Evolutionary conservation across 2,113 vertebrate genomes (phyloP).

Genomic region (Eretmochelys imbricata): DNA sequence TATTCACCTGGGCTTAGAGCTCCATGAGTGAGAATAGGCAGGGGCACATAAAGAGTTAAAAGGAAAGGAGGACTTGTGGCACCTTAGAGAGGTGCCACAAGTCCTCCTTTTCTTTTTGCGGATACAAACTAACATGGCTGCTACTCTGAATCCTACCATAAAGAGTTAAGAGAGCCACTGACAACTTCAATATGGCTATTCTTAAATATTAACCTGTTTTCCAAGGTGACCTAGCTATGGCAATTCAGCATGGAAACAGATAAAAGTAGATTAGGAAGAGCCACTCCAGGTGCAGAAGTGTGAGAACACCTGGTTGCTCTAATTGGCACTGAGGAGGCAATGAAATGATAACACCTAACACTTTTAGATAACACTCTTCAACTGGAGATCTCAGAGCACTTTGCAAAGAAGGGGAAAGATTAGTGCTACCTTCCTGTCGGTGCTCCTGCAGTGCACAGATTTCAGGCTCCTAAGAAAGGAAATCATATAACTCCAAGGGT

Average conservation of each 20-base stretch:
- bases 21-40: not conserved
- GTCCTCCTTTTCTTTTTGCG: too few relatives aligned
- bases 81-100: too few relatives aligned
- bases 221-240: not conserved
- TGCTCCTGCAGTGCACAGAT: not conserved
- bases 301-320: not conserved
- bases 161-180: not conserved
- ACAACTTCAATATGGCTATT: not conserved
- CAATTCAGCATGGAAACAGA: not conserved
- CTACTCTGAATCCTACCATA: too few relatives aligned
- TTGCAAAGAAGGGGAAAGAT: not conserved
- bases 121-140: too few relatives aligned
- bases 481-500: not conserved
- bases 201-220: not conserved
- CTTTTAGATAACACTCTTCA: not conserved
- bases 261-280: not conserved
- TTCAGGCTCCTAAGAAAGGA: not conserved
- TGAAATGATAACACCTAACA: not conserved
- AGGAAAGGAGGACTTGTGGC: not conserved
- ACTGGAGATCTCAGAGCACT: not conserved
- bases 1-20: not conserved
- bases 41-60: not conserved
- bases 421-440: not conserved
- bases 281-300: not conserved
- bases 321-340: not conserved